A percentile compares a stretch with the other conserved stretches of the same genome.
phyloP scores from a whole-genome alignment of 2,797 vertebrate genomes.

The Pangasius macronema region DNA sequence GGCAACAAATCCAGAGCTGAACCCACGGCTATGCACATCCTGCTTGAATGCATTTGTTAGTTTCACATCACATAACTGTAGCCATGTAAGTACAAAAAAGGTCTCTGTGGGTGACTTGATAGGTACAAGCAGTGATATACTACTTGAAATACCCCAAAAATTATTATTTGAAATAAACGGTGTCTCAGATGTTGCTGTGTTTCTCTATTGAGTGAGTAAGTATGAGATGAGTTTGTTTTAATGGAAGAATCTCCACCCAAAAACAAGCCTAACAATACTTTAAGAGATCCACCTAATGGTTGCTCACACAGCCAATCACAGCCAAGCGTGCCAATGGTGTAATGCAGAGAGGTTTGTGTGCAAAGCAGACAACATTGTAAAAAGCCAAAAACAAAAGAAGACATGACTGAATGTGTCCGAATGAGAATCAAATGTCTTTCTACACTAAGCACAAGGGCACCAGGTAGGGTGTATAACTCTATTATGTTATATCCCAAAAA shows the following conservation, averaged over 20 bases:
- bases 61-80: neutral
- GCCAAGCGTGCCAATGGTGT: too few relatives aligned
- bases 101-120: neutral
- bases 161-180: neutral
- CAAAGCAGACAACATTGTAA: neutral
- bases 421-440: neutral
- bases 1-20: neutral
- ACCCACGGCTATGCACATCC: slow-evolving; percentile 1
- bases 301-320: neutral
- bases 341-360: neutral
- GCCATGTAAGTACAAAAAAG: slow-evolving; percentile 2
- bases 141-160: neutral
- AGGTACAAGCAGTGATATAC: neutral
- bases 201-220: neutral
- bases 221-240: neutral
- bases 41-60: neutral
- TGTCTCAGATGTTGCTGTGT: neutral
- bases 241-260: neutral
- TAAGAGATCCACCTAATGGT: neutral
- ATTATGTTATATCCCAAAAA: neutral
- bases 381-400: neutral
- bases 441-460: neutral
- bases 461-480: neutral
- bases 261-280: neutral
- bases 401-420: too few relatives aligned